These are phyloP conservation scores for Crocidura indochinensis DNA, from an alignment of 2,797 vertebrate genomes.

Conservation along the genomic window DNA sequence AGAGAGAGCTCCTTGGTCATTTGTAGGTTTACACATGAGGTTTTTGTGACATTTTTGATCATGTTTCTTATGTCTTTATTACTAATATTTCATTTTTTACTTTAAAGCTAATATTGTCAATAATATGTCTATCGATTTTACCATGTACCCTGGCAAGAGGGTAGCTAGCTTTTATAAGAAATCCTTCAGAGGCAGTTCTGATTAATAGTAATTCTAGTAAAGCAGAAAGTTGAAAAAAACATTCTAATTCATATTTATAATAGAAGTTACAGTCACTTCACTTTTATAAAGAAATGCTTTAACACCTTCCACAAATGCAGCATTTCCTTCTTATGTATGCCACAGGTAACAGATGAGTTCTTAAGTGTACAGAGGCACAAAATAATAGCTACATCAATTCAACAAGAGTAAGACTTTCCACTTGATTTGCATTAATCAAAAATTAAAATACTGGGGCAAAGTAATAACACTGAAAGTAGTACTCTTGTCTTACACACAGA, in stretches of 20 bases:
- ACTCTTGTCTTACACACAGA: no score
- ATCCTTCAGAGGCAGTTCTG: constrained; percentile 33
- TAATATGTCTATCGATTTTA: constrained; percentile 5
- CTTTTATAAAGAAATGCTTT: constrained; percentile 50
- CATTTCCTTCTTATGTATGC: background rate
- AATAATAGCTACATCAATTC: background rate
- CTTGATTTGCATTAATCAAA: background rate
- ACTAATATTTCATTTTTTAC: background rate
- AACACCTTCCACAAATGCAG: constrained; percentile 7
- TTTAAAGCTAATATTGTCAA: constrained; percentile 34
- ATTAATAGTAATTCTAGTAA: constrained; percentile 25
- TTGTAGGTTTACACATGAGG: background rate
- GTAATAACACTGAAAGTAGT: no score
- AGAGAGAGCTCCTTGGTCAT: background rate
- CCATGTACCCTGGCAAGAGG: constrained; percentile 20
- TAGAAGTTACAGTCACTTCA: background rate
- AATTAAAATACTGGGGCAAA: background rate
- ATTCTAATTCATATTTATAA: background rate
- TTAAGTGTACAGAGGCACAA: background rate
- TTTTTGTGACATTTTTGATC: background rate
- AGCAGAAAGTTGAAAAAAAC: constrained; percentile 18
- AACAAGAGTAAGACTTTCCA: background rate
- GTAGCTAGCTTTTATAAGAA: constrained; percentile 11
- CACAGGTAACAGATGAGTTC: background rate
- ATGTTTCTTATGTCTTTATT: constrained; percentile 21